These are phyloP conservation scores for Hephaestus fuliginosus DNA, from an alignment of 2,797 vertebrate genomes.

Conservation along the genomic window DNA sequence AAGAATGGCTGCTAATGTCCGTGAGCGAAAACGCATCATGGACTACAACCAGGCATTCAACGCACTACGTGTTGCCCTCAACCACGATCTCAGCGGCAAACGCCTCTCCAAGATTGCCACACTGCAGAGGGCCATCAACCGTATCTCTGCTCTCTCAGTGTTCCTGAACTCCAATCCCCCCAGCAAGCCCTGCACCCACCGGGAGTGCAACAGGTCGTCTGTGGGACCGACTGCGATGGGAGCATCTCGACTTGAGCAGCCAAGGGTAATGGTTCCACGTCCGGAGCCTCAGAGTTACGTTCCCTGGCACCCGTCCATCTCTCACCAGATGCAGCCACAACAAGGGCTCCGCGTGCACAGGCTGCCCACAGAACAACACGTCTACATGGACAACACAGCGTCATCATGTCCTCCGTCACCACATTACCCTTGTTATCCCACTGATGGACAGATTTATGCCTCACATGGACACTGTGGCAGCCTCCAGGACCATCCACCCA, in stretches of 20 bases:
- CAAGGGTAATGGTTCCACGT: slow-evolving; percentile 50
- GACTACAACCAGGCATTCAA: slow-evolving; percentile 99
- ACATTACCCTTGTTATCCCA: slow-evolving; percentile 83
- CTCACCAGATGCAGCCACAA: slow-evolving; percentile 74
- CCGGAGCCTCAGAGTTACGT: slow-evolving; percentile 72
- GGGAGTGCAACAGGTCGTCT: slow-evolving; percentile 75
- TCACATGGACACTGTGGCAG: slow-evolving; percentile 77
- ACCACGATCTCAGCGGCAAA: slow-evolving; percentile 93
- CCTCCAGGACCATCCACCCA: slow-evolving; percentile 68
- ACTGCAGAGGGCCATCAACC: slow-evolving; percentile 92
- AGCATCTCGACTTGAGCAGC: slow-evolving; percentile 61
- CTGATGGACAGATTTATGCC: slow-evolving; percentile 77
- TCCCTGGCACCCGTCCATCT: slow-evolving; percentile 72
- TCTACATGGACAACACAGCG: slow-evolving; percentile 74
- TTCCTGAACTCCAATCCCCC: slow-evolving; percentile 87
- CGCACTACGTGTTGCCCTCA: slow-evolving; percentile 91
- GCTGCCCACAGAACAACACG: slow-evolving; percentile 68
- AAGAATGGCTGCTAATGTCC: slow-evolving; percentile 93
- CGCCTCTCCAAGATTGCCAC: slow-evolving; percentile 97
- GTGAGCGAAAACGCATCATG: slow-evolving; percentile 95
- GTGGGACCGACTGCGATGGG: slow-evolving; percentile 25
- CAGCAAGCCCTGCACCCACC: slow-evolving; percentile 76
- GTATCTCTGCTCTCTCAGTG: slow-evolving; percentile 90
- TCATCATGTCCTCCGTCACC: slow-evolving; percentile 82
- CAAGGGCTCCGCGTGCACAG: slow-evolving; percentile 65